These are phyloP conservation scores for Indicator maculatus DNA, from an alignment of 2,113 vertebrate genomes.

Conservation along the genomic window DNA sequence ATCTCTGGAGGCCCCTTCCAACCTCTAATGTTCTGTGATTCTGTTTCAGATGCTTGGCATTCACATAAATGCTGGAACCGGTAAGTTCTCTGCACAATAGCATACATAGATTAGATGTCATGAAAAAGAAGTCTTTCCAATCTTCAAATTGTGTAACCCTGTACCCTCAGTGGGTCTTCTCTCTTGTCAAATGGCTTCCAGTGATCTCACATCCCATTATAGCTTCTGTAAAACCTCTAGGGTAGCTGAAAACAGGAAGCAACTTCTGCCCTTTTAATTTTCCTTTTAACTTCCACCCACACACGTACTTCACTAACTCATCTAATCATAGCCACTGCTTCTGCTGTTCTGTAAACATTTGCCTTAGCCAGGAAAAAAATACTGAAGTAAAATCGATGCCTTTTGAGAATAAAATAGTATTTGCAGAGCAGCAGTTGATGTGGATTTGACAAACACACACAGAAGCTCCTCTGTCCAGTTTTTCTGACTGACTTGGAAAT, in stretches of 20 bases:
- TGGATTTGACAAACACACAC: not conserved
- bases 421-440: not conserved
- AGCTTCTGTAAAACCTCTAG: not conserved
- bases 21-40: too few relatives aligned
- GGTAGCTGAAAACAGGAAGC: constrained; percentile 56
- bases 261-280: constrained; percentile 43
- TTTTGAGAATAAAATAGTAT: not conserved
- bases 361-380: not conserved
- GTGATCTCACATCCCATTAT: not conserved
- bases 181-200: not conserved
- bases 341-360: constrained; percentile 5
- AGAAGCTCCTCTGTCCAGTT: not conserved
- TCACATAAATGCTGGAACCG: not conserved
- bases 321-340: constrained; percentile 7
- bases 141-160: not conserved
- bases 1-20: too few relatives aligned
- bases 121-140: not conserved
- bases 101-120: not conserved
- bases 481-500: not conserved
- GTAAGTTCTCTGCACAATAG: not conserved
- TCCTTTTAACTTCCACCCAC: constrained; percentile 48
- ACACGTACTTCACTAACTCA: not conserved
- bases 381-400: not conserved
- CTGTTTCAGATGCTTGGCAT: not conserved
- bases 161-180: not conserved